A percentile compares a stretch with the other conserved stretches of the same genome.
Conservation (phyloP, 2,113 vertebrate genomes). For the Thunnus thynnus region DNA sequence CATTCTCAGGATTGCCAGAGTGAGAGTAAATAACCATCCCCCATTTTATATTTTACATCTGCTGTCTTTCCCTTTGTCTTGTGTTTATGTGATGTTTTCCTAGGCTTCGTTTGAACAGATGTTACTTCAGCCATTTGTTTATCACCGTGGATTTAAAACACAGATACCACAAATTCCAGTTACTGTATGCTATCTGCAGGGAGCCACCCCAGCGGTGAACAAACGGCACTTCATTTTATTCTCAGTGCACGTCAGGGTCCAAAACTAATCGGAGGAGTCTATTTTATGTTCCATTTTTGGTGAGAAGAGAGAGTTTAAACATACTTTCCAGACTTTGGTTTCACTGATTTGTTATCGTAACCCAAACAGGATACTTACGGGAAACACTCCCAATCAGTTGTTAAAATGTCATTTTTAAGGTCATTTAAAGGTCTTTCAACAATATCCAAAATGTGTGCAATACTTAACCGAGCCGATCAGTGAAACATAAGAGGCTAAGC, state of each 20-base stretch:
- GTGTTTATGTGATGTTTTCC: conserved; percentile 36
- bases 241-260: background rate
- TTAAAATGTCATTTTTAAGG: background rate
- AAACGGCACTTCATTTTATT: background rate
- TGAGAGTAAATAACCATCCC: conserved; percentile 36
- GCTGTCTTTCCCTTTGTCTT: background rate
- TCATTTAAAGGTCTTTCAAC: background rate
- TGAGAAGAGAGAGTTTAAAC: background rate
- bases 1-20: conserved; percentile 1
- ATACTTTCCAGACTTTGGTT: conserved; percentile 13
- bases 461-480: conserved; percentile 35
- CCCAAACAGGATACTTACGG: background rate
- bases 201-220: background rate
- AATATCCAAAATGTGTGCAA: background rate
- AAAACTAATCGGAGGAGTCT: background rate
- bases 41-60: conserved; percentile 31
- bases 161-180: conserved; percentile 64
- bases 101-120: conserved; percentile 74
- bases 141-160: conserved; percentile 45
- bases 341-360: conserved; percentile 21
- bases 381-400: conserved; percentile 1
- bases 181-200: background rate
- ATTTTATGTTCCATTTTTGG: background rate
- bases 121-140: conserved; percentile 68
- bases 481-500: conserved; percentile 13